Base-by-base conservation (phyloP, 2,888 invertebrate genomes). In the Acanthosepion lycidas region DNA sequence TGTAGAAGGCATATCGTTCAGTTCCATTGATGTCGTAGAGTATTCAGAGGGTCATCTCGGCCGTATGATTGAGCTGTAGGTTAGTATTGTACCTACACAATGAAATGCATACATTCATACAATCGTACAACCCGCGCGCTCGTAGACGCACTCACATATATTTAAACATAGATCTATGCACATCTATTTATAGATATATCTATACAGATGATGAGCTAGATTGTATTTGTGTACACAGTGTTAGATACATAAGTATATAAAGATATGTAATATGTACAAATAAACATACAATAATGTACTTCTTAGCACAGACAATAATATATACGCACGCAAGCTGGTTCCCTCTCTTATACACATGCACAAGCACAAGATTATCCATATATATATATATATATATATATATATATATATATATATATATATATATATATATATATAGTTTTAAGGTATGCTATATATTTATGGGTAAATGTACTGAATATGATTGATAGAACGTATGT, bases 1-100 rank as follows among this genome's bases (percentile, higher is more conserved):
- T n/a, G n/a, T n/a, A n/a, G n/a, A 78, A 78, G 78, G 78, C 78
- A 78, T 78, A 78, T 78, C 78, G 78, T 78, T 20, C n/a, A 78
- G 3, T 12, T 78, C 18, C 33, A 78, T 78, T 78, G 78, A 78
- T 78, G 78, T 78, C n/a, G 78, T n/a, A 78, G 78, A 78, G 23
- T 15, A 12, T 78, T 78, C 78, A 78, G 78, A 78, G n/a, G 78
- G 78, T 78, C 78, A 78, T 4, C 78, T 5, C 33, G 18, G 78
- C 78, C 78, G 15, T 15, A n/a, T n/a, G n/a, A 78, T 78, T 78
- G 18, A 78, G 78, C 78, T 78, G 0, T n/a, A 4, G n/a, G 78
- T 78, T n/a, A 15, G 6, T n/a, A 33, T 12, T 12, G n/a, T 18
- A 78, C 78, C 6, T n/a, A 78, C n/a, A 78, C n/a, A n/a, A 18